Percentiles rank a stretch among this genome's conserved stretches.
Conservation (phyloP, 2,888 invertebrate genomes). For the Epicampocera succincta region DNA sequence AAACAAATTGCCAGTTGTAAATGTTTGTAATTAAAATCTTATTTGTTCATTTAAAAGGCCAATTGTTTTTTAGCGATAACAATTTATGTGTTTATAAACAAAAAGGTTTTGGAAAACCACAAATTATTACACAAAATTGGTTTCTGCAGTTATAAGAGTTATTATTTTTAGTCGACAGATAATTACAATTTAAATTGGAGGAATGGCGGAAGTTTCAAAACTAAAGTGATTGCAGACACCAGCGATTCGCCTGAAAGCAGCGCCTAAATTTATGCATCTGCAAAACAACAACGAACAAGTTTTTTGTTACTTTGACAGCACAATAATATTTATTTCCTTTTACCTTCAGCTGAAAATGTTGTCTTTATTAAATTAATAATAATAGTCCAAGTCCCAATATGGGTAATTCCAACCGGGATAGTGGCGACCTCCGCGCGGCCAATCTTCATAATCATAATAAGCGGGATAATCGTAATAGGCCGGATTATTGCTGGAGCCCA, state of each 20-base stretch:
- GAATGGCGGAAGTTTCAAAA: no score
- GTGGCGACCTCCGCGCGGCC: no score
- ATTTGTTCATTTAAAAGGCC: slow-evolving; percentile 14
- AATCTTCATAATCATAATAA: slow-evolving; percentile 1
- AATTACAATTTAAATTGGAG: no score
- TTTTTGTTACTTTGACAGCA: no score
- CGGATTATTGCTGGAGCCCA: not conserved
- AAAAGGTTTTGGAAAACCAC: no score
- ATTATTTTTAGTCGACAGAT: no score
- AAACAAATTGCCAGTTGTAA: slow-evolving; percentile 35
- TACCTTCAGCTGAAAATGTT: no score
- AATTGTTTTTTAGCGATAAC: slow-evolving; percentile 26
- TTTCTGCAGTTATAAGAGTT: not conserved
- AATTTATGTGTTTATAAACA: not conserved
- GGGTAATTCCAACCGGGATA: slow-evolving; percentile 5
- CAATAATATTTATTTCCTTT: no score
- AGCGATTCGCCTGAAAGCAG: no score
- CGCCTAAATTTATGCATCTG: no score
- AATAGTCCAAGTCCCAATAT: not conserved
- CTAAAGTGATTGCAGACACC: no score
- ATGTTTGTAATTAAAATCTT: slow-evolving; percentile 30
- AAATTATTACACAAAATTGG: not conserved
- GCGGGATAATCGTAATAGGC: not conserved
- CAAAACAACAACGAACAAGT: no score
- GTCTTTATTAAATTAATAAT: not conserved